Evolutionary conservation across 2,113 vertebrate species (phyloP).

Genomic region (Hemiscyllium ocellatum): DNA sequence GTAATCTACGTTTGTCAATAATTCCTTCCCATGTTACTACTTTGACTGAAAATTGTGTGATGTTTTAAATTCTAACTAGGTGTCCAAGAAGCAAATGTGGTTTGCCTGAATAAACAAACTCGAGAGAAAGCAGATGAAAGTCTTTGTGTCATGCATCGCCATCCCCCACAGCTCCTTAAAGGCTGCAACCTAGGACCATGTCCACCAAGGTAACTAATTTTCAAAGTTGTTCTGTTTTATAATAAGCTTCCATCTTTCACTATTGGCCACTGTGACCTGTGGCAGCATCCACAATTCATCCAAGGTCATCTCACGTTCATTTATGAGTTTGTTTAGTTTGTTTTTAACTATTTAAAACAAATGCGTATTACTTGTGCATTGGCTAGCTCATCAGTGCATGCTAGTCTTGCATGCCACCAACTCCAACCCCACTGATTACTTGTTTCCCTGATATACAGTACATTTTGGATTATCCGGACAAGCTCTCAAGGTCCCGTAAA

Average conservation of each 20-base stretch:
- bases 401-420: too few relatives aligned
- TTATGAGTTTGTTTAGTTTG: background rate
- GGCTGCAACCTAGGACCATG: slow-evolving; percentile 77
- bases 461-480: too few relatives aligned
- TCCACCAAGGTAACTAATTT: slow-evolving; percentile 70
- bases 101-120: slow-evolving; percentile 91
- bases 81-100: slow-evolving; percentile 84
- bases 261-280: too few relatives aligned
- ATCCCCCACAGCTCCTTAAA: slow-evolving; percentile 77
- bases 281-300: slow-evolving; percentile 47
- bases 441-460: too few relatives aligned
- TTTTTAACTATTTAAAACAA: slow-evolving; percentile 3
- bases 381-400: background rate
- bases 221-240: too few relatives aligned
- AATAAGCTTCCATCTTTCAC: too few relatives aligned
- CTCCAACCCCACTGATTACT: too few relatives aligned
- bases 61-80: slow-evolving; percentile 55
- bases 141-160: slow-evolving; percentile 67
- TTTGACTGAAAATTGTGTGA: background rate
- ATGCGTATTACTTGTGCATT: background rate
- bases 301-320: slow-evolving; percentile 63
- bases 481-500: too few relatives aligned
- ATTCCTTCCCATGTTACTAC: background rate
- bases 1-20: background rate
- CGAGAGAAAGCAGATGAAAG: slow-evolving; percentile 66